phyloP scores from a whole-genome alignment of 2,888 invertebrate genomes.

The Micoletzkya japonica region DNA sequence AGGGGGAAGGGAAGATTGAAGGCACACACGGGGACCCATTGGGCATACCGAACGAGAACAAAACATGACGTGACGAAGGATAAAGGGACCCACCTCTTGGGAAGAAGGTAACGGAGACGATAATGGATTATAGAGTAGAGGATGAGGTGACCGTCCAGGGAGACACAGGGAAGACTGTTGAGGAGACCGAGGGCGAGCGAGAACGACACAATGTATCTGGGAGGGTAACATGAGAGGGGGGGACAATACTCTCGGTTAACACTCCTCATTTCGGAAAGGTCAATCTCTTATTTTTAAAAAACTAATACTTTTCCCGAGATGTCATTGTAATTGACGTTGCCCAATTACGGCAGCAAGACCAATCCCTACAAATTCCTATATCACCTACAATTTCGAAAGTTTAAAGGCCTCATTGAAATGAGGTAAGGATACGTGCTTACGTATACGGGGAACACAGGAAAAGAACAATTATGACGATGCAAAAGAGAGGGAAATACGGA shows the following conservation, averaged over 20 bases:
- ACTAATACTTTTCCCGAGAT: too few relatives aligned
- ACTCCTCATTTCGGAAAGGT: slow-evolving; percentile 3
- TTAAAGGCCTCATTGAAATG: too few relatives aligned
- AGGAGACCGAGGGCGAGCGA: slow-evolving; percentile 86
- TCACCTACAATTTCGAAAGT: too few relatives aligned
- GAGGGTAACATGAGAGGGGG: neutral
- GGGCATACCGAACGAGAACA: too few relatives aligned
- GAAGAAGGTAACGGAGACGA: slow-evolving; percentile 32
- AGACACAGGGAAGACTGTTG: slow-evolving; percentile 89
- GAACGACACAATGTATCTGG: slow-evolving; percentile 71
- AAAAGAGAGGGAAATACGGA: too few relatives aligned
- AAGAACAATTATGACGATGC: too few relatives aligned
- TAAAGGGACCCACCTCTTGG: slow-evolving; percentile 31
- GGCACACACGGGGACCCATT: neutral
- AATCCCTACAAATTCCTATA: too few relatives aligned
- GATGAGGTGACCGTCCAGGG: slow-evolving; percentile 90
- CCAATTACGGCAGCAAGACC: too few relatives aligned
- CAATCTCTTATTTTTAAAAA: slow-evolving; percentile 6
- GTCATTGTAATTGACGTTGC: too few relatives aligned
- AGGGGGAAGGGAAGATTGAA: neutral
- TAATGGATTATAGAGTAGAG: slow-evolving; percentile 68
- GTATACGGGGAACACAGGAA: too few relatives aligned
- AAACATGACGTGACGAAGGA: too few relatives aligned
- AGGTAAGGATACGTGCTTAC: too few relatives aligned
- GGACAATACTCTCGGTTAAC: slow-evolving; percentile 25